Evolutionary conservation across 2,888 invertebrate species (phyloP).

Genomic region (Erannis defoliaria): DNA sequence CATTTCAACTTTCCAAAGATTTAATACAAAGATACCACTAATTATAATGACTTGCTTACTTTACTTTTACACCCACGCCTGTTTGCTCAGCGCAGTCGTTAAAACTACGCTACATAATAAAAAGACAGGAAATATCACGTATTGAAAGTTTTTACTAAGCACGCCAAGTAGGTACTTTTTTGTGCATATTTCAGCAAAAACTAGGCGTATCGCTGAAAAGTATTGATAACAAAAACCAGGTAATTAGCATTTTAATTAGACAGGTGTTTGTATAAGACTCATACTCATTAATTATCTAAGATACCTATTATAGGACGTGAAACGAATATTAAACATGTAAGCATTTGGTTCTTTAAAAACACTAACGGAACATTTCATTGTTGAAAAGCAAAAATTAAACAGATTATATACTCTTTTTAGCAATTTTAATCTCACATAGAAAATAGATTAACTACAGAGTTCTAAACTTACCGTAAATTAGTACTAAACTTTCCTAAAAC

Average conservation of each 20-base stretch:
- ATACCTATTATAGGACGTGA: no score
- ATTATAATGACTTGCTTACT: conserved; percentile 7
- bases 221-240: conserved; percentile 8
- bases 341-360: no score
- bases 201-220: conserved; percentile 5
- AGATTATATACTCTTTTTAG: no score
- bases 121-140: conserved; percentile 6
- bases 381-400: no score
- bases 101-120: conserved; percentile 4
- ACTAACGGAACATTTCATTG: neutral
- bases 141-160: conserved; percentile 4
- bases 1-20: conserved; percentile 23
- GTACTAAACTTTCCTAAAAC: neutral
- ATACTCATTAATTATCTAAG: no score
- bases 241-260: neutral
- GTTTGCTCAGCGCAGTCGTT: conserved; percentile 5
- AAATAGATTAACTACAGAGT: no score
- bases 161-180: neutral
- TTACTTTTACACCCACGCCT: conserved; percentile 9
- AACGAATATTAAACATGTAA: no score
- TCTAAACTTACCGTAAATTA: conserved; percentile 14
- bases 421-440: neutral
- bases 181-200: neutral
- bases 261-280: neutral
- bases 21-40: conserved; percentile 9